Base-by-base conservation (phyloP, 2,797 vertebrate species). In the Pseudochromis fuscus region DNA sequence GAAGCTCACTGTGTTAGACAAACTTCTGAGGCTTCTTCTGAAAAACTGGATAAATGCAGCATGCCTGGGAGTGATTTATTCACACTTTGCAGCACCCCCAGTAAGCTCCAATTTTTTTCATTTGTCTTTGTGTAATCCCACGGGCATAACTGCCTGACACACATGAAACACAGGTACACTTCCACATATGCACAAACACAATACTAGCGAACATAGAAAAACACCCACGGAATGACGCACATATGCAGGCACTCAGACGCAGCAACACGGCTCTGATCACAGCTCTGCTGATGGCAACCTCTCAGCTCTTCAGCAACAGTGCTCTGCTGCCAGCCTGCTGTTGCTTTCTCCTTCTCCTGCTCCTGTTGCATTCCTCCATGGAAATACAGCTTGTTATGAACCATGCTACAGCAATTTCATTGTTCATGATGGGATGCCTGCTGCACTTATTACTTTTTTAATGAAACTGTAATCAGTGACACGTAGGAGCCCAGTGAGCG, bases 391-490 rank as follows among this genome's bases (percentile, higher is more conserved):
- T 79, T 72, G 59, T 82, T 61, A 66, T 73, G 62, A 84, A 64
- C 52, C 15, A 25, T 5, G 30, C 16, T 2, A 49, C 23, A n/a
- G 65, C 58, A 72, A 70, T 81, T 74, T 74, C 60, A 48, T 19
- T 63, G 27, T 81, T 73, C 72, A 59, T 79, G 67, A 79, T 63
- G 55, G 30, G 67, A 67, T 62, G 31, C 13, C 71, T 73, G 57
- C 46, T 58, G 57, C 35, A 48, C 60, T 68, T 84, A 82, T 87
- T 87, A 75, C 60, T 72, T 71, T 86, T 83, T 82, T 80, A 89
- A 90, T 86, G 57, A 85, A 87, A 68, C 24, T 24, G 19, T 82
- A 87, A 89, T 87, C 66, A 83, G 51, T 74, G 64, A 71, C 62
- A 68, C 51, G 40, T 33, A 21, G 45, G 57, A 68, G 57, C 65